Base-by-base conservation (phyloP, 2,888 invertebrate genomes). In the Diarsia rubi region DNA sequence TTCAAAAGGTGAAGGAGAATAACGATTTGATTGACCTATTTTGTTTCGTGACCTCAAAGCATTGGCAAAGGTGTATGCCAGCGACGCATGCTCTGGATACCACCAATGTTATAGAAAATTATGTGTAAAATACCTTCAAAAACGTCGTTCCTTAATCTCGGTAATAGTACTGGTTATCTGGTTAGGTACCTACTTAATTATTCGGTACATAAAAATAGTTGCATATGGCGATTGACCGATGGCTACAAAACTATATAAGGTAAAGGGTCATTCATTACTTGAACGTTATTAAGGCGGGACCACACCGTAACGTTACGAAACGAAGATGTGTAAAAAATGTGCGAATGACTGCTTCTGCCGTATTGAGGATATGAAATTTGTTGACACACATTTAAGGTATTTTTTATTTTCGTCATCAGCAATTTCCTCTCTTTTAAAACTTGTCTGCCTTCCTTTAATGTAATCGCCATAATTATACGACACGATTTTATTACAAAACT, bases 241-340 rank as follows among this genome's bases (percentile, higher is more conserved):
- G 85, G 81, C 82, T 78, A 88, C 85, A 85, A 83, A 82, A 80
- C 84, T 90, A 74, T 89, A 91, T 90, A 93, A 90, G 93, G 93
- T 85, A 91, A 91, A 89, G 93, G 92, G 91, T 93, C 92, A 93
- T 84, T 82, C 87, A 77, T 85, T 82, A 85, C 81, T 86, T 88
- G 81, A 86, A 86, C 82, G 79, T 81, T 76, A 85, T 88, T 80
- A 88, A 86, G 87, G 84, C 67, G 86, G 83, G 86, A 88, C 88
- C 83, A 85, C 86, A 84, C 79, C 66, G 79, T 68, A 73, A 68
- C 45, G 78, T 87, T 87, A 81, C 84, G 87, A 90, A 93, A 94
- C 88, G 81, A 85, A 88, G 88, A 90, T 88, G 88, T 88, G 90
- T 90, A 91, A 93, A 92, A 92, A 92, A 90, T 92, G 91, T 91